These are phyloP conservation scores for Spodoptera picta DNA, from an alignment of 2,888 invertebrate species.

Conservation along the genomic window DNA sequence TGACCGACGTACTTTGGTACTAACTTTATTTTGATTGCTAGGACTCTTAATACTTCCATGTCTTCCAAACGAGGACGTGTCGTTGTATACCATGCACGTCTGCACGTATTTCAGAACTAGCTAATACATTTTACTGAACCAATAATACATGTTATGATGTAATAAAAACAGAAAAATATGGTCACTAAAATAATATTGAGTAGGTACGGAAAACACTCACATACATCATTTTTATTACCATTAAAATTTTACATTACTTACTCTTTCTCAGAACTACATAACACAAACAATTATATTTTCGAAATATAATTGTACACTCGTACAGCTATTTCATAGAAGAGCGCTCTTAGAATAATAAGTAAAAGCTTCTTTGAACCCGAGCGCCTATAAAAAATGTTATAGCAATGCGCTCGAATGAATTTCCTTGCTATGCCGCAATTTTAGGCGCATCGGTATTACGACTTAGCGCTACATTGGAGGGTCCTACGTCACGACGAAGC, in stretches of 20 bases:
- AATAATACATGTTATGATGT: too few relatives aligned
- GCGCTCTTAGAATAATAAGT: constrained; percentile 53
- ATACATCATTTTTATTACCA: not conserved
- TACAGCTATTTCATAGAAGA: constrained; percentile 50
- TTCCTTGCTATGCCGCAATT: constrained; percentile 52
- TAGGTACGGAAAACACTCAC: not conserved
- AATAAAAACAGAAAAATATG: not conserved
- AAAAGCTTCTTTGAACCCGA: constrained; percentile 41
- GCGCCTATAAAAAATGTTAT: constrained; percentile 58
- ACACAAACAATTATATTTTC: constrained; percentile 15
- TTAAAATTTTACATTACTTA: not conserved
- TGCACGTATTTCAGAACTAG: too few relatives aligned
- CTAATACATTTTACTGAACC: too few relatives aligned
- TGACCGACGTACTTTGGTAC: constrained; percentile 47
- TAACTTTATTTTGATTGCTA: constrained; percentile 17
- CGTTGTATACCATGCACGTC: too few relatives aligned
- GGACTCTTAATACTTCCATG: constrained; percentile 20
- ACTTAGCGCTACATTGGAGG: constrained; percentile 27
- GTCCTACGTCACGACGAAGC: constrained; percentile 9
- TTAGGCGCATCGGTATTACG: constrained; percentile 54
- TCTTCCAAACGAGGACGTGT: not conserved
- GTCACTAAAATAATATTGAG: not conserved
- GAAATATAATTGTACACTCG: constrained; percentile 34
- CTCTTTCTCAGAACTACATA: constrained; percentile 8
- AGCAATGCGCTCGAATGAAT: constrained; percentile 55